phyloP scores from a whole-genome alignment of 2,888 invertebrate species.

The Melangyna quadrimaculata region DNA sequence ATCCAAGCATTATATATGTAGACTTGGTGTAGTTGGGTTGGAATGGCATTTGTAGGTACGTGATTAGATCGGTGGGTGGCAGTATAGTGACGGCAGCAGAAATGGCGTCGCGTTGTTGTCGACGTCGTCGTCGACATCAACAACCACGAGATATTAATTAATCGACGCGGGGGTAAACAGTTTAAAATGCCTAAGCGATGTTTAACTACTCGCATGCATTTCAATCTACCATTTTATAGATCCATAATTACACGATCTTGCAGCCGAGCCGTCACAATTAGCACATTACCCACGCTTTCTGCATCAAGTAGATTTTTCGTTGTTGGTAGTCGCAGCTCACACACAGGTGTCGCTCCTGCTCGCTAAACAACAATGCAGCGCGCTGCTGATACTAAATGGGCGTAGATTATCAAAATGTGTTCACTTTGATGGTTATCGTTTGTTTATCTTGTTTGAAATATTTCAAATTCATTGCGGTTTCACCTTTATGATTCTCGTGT shows the following conservation, averaged over 20 bases:
- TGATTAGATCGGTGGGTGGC: slow-evolving; percentile 14
- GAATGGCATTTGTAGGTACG: not conserved
- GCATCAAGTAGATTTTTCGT: not conserved
- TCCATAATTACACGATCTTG: slow-evolving; percentile 51
- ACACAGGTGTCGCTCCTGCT: slow-evolving; percentile 23
- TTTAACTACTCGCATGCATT: slow-evolving; percentile 60
- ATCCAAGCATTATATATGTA: not conserved
- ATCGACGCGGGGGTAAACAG: slow-evolving; percentile 55
- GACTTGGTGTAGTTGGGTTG: not conserved
- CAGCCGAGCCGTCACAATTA: slow-evolving; percentile 48
- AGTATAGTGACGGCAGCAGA: slow-evolving; percentile 2
- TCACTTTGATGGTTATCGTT: slow-evolving; percentile 47
- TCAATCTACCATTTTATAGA: slow-evolving; percentile 58
- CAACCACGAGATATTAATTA: slow-evolving; percentile 41
- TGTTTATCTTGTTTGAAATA: slow-evolving; percentile 62
- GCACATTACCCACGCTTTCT: slow-evolving; percentile 66
- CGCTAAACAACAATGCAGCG: not conserved
- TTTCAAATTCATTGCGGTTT: slow-evolving; percentile 59
- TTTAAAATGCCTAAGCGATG: slow-evolving; percentile 64
- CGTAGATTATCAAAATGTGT: slow-evolving; percentile 62
- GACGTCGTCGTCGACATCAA: not conserved
- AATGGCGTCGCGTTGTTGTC: not conserved
- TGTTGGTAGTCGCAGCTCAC: not conserved
- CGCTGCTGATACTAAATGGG: slow-evolving; percentile 10
- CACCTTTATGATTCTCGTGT: slow-evolving; percentile 3